A percentile compares a stretch with the other conserved stretches of the same genome.
Conservation (phyloP, 2,888 invertebrate species). For the Tiphia femorata region DNA sequence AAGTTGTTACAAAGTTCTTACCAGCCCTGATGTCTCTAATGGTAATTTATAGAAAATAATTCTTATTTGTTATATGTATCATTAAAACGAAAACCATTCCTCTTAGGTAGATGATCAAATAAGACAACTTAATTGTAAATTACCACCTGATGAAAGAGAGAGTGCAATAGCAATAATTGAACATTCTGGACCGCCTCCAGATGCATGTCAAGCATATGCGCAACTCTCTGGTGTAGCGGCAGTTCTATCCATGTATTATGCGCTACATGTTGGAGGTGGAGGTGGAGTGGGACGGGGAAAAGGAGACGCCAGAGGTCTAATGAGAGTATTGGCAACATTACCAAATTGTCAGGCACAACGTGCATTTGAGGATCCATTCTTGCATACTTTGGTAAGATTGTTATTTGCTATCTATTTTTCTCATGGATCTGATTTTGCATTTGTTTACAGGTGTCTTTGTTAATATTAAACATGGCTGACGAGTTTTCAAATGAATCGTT, state of each 20-base stretch:
- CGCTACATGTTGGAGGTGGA: conserved; percentile 86
- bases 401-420: neutral
- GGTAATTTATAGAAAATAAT: conserved; percentile 70
- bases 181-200: conserved; percentile 93
- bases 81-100: conserved; percentile 11
- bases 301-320: conserved; percentile 73
- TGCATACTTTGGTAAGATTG: conserved; percentile 86
- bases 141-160: conserved; percentile 93
- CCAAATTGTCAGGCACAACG: conserved; percentile 92
- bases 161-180: conserved; percentile 94
- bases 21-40: conserved; percentile 94
- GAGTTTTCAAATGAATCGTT: conserved; percentile 95
- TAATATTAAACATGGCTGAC: conserved; percentile 87
- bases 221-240: conserved; percentile 93
- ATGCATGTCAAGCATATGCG: conserved; percentile 93
- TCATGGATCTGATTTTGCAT: conserved; percentile 2
- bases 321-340: conserved; percentile 89
- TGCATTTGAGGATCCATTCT: conserved; percentile 94
- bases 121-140: conserved; percentile 83
- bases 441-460: conserved; percentile 74
- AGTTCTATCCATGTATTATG: conserved; percentile 95
- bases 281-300: conserved; percentile 55
- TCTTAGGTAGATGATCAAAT: conserved; percentile 81
- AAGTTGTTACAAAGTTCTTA: conserved; percentile 94
- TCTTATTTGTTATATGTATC: neutral